These are phyloP conservation scores for Dromius quadrimaculatus DNA, from an alignment of 2,888 invertebrate species.

Conservation along the genomic window DNA sequence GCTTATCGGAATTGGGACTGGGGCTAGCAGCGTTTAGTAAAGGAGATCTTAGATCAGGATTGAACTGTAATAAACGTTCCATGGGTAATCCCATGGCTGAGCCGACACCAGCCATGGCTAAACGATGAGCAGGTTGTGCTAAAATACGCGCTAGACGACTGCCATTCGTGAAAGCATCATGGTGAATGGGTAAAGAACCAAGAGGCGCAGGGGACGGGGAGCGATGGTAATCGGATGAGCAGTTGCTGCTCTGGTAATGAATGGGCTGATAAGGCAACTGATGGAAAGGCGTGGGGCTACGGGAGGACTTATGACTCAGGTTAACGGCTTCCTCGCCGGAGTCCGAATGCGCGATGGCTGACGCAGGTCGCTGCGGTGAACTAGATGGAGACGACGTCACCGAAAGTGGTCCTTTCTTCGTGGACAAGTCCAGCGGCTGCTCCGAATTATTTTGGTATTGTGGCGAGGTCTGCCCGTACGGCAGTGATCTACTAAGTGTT, in stretches of 20 bases:
- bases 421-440: slow-evolving; percentile 91
- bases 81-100: slow-evolving; percentile 70
- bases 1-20: slow-evolving; percentile 77
- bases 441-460: slow-evolving; percentile 67
- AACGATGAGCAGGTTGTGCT: slow-evolving; percentile 65
- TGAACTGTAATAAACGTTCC: slow-evolving; percentile 74
- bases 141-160: slow-evolving; percentile 68
- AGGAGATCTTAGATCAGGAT: slow-evolving; percentile 73
- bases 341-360: slow-evolving; percentile 73
- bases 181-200: slow-evolving; percentile 56
- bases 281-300: slow-evolving; percentile 73
- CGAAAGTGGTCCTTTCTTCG: slow-evolving; percentile 77
- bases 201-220: slow-evolving; percentile 65
- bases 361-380: slow-evolving; percentile 75
- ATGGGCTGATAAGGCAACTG: slow-evolving; percentile 64
- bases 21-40: slow-evolving; percentile 72
- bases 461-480: slow-evolving; percentile 55
- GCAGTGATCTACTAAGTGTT: slow-evolving; percentile 53
- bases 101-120: slow-evolving; percentile 59
- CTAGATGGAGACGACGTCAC: slow-evolving; percentile 72
- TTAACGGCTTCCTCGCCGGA: slow-evolving; percentile 81
- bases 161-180: slow-evolving; percentile 62
- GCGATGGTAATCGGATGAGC: slow-evolving; percentile 68
- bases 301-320: slow-evolving; percentile 78
- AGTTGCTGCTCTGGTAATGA: slow-evolving; percentile 74